A percentile compares a stretch with the other conserved stretches of the same genome.
Evolutionary conservation across 2,888 invertebrate species (phyloP).

Genomic region (Idaea aversata): DNA sequence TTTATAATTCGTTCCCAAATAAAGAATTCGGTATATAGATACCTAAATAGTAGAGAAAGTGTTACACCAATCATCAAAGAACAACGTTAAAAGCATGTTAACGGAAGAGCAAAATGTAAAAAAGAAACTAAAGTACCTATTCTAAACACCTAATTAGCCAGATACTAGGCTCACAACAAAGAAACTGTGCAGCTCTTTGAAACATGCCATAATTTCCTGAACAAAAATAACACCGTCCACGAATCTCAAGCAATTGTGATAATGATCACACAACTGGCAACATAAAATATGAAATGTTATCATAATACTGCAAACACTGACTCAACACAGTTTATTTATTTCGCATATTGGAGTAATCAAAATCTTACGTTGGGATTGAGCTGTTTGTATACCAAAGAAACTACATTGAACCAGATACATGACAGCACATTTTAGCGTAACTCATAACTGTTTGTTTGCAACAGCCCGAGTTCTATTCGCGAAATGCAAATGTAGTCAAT

Average conservation of each 20-base stretch:
- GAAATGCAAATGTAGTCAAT: constrained; percentile 19
- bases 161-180: constrained; percentile 31
- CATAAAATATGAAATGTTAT: constrained; percentile 1
- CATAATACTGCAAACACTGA: not conserved
- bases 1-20: not conserved
- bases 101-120: constrained; percentile 4
- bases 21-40: not conserved
- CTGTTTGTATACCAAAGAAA: not conserved
- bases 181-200: constrained; percentile 12
- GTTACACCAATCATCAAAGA: constrained; percentile 7
- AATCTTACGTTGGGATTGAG: not conserved
- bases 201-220: constrained; percentile 18
- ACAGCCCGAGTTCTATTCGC: not conserved
- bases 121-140: constrained; percentile 16
- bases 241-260: constrained; percentile 1
- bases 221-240: constrained; percentile 22
- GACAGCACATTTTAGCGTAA: constrained; percentile 4
- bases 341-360: constrained; percentile 1
- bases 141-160: constrained; percentile 24
- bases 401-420: constrained; percentile 1
- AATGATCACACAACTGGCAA: not conserved
- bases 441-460: not conserved
- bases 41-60: not conserved
- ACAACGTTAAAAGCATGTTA: not conserved
- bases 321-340: not conserved